Base-by-base conservation (phyloP, 2,113 vertebrate species). In the Silurus meridionalis region DNA sequence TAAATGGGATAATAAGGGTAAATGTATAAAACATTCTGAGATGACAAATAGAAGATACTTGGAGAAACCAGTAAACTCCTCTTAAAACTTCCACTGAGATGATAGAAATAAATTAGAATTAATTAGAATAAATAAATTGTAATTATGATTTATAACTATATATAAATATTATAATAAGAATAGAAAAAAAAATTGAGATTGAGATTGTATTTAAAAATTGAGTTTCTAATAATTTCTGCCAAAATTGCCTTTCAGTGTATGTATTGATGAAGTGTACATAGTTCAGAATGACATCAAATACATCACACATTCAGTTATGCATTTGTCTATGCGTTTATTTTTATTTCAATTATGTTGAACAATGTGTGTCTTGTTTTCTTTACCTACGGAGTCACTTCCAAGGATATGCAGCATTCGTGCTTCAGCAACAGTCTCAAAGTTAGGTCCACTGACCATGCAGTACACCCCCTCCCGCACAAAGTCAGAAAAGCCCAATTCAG, bases 401-500 rank as follows among this genome's bases (percentile, higher is more conserved):
- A 95, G 90, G 46, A 91, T 85, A 69, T 91, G 92, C 86, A 95
- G 90, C 93, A 95, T 93, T 9, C 92, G 87, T 63, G 94, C 94
- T 89, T 95, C 94, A 15, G 94, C 94, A 0, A 95, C 91, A 37
- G 95, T 95, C 88, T 95, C 95, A 17, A 95, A 95, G 90, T 94
- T 95, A 0, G 95, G 95, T 37, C 94, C 95, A 74, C 93, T 94
- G 80, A 95, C 94, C 94, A 95, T 95, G 69, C 94, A 95, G 89
- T 95, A 95, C 0, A 95, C 94, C 0, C 95, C 95, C 21, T 95
- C 94, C 5, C 89, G 90, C 50, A 93, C 83, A 46, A 93, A 91
- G 37, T 91, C 86, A 0, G 91, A 88, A 87, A 91, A 94, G 57
- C 92, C 92, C 0, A 95, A 90, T 82, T 94, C 93, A 3, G 78